These are phyloP conservation scores for Caenorhabditis sp. DNA, from an alignment of 2,888 invertebrate species.

Conservation along the genomic window DNA sequence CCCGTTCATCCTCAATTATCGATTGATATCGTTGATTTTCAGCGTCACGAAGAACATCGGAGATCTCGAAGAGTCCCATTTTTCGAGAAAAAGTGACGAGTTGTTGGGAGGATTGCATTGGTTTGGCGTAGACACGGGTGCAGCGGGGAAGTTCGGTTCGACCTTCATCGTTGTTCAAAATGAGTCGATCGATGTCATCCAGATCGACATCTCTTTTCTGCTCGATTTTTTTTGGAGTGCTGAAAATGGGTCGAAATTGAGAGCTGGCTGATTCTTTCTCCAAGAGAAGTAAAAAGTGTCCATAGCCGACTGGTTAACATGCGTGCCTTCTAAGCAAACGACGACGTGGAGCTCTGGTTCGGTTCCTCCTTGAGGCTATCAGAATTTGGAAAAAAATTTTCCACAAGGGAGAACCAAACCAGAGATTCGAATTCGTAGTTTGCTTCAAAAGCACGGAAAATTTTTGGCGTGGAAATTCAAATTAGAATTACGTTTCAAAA, in stretches of 20 bases:
- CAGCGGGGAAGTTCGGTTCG: neutral
- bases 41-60: conserved; percentile 12
- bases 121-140: neutral
- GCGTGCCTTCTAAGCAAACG: no score
- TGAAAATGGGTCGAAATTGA: neutral
- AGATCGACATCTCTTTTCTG: neutral
- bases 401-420: no score
- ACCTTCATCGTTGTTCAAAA: neutral
- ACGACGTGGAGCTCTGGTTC: no score
- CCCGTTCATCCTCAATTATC: conserved; percentile 5
- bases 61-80: conserved; percentile 20
- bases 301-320: no score
- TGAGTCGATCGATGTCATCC: neutral
- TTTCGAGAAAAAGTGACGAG: conserved; percentile 26
- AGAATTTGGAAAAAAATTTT: no score
- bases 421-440: no score
- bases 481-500: no score
- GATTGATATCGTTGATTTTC: neutral
- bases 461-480: no score
- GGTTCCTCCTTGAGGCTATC: no score
- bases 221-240: neutral
- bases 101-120: conserved; percentile 8
- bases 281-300: no score
- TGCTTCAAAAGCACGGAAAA: no score
- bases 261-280: no score